Evolutionary conservation across 2,113 vertebrate genomes (phyloP).

Genomic region (Theristicus caerulescens): DNA sequence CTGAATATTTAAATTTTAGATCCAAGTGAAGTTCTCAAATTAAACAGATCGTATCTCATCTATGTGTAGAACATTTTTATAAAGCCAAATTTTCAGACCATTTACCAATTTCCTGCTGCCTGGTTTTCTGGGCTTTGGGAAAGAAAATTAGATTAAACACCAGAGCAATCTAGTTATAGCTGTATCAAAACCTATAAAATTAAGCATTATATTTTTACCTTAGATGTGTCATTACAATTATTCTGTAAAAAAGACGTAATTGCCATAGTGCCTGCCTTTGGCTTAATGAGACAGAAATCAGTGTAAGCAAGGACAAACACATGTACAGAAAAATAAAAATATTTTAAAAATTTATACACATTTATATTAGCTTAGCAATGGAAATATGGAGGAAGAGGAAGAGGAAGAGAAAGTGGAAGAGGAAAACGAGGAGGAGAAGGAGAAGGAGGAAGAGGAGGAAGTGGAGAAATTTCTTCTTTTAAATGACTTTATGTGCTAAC

Average conservation of each 20-base stretch:
- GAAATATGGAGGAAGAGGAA: not conserved
- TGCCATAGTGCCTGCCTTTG: not conserved
- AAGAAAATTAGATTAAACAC: constrained; percentile 70
- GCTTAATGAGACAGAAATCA: not conserved
- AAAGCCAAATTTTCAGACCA: not conserved
- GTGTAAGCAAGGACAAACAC: not conserved
- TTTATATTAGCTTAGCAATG: not conserved
- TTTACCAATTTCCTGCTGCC: constrained; percentile 46
- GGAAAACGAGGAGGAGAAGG: too few relatives aligned
- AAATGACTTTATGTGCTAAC: not conserved
- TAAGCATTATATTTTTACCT: not conserved
- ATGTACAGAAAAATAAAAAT: not conserved
- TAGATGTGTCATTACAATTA: not conserved
- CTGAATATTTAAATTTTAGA: not conserved
- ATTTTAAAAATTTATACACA: not conserved
- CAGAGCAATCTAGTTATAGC: constrained; percentile 57
- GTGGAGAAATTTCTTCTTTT: not conserved
- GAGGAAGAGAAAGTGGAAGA: too few relatives aligned
- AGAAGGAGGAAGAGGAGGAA: too few relatives aligned
- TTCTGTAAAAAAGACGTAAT: not conserved
- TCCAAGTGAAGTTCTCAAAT: not conserved
- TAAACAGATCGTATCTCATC: not conserved
- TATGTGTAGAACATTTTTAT: not conserved
- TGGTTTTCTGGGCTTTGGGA: constrained; percentile 47
- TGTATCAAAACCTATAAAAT: constrained; percentile 65